Conservation (phyloP, 1,140 invertebrate species). For the Carcinoscorpius rotundicauda region DNA sequence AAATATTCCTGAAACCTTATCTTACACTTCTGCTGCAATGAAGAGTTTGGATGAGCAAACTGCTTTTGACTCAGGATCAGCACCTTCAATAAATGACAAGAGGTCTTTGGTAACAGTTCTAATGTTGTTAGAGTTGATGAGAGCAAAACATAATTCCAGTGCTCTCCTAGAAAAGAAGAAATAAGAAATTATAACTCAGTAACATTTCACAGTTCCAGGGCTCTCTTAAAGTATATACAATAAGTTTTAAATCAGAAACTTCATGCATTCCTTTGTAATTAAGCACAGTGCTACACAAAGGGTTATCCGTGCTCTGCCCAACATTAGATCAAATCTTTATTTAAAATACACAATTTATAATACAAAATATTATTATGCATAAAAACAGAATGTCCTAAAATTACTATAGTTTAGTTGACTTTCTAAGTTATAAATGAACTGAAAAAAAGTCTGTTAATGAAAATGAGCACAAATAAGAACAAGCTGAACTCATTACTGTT, state of each 20-base stretch:
- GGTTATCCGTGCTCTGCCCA: neutral
- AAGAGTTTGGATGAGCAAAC: constrained; percentile 95
- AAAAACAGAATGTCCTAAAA: too few species aligned
- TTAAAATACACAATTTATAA: too few species aligned
- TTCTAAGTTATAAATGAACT: too few species aligned
- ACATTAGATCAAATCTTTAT: neutral
- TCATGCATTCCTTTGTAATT: too few species aligned
- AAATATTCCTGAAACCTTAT: too few species aligned
- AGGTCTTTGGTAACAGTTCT: constrained; percentile 92
- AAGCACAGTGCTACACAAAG: neutral
- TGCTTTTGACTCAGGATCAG: constrained; percentile 94
- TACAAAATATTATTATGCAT: too few species aligned
- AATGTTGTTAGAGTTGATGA: constrained; percentile 87
- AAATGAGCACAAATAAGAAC: too few species aligned
- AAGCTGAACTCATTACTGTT: too few species aligned
- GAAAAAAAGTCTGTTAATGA: too few species aligned
- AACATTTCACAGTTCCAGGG: neutral
- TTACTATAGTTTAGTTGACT: too few species aligned
- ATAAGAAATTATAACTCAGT: neutral
- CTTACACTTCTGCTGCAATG: constrained; percentile 72
- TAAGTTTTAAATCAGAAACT: too few species aligned
- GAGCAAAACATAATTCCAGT: constrained; percentile 94
- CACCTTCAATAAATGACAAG: constrained; percentile 78
- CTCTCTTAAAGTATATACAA: neutral
- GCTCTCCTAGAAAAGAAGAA: constrained; percentile 43